phyloP scores from a whole-genome alignment of 2,113 vertebrate genomes.

The Lathamus discolor region DNA sequence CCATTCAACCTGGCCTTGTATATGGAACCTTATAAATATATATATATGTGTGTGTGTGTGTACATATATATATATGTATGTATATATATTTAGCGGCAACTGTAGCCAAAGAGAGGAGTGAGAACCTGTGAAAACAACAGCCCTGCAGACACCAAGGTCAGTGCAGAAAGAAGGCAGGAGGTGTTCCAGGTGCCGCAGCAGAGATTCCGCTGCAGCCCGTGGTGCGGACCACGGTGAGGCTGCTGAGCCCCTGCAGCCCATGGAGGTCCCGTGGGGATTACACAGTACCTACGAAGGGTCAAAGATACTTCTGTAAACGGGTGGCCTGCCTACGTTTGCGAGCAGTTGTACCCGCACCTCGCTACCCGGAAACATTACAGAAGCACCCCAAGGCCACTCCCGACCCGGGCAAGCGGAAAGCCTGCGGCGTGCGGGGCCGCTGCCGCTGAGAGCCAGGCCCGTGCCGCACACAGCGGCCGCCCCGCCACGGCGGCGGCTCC shows the following conservation, averaged over 20 bases:
- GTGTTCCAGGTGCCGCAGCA: not conserved
- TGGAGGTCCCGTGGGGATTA: not conserved
- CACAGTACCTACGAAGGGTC: not conserved
- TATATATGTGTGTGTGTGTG: too few relatives aligned
- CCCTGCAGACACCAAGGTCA: not conserved
- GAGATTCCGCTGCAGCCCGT: not conserved
- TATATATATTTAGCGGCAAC: not conserved
- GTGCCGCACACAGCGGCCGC: not conserved
- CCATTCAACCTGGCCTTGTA: not conserved
- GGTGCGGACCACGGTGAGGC: not conserved
- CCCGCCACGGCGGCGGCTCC: fast-evolving
- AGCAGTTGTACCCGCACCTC: fast-evolving
- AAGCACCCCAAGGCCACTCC: fast-evolving
- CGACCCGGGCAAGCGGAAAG: not conserved
- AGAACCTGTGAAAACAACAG: not conserved
- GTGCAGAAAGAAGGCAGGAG: not conserved
- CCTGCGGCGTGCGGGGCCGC: not conserved
- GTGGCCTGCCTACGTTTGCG: fast-evolving
- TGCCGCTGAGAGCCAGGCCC: not conserved
- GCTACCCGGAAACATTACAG: fast-evolving
- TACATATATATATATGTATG: not conserved
- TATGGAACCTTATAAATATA: not conserved
- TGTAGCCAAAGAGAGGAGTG: not conserved
- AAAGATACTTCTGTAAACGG: fast-evolving
- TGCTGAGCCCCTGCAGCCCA: not conserved